Evolutionary conservation across 2,888 invertebrate genomes (phyloP), one percentile per base, ranked within the genome.

Genomic region (Xestoiulus laeticollis): DNA sequence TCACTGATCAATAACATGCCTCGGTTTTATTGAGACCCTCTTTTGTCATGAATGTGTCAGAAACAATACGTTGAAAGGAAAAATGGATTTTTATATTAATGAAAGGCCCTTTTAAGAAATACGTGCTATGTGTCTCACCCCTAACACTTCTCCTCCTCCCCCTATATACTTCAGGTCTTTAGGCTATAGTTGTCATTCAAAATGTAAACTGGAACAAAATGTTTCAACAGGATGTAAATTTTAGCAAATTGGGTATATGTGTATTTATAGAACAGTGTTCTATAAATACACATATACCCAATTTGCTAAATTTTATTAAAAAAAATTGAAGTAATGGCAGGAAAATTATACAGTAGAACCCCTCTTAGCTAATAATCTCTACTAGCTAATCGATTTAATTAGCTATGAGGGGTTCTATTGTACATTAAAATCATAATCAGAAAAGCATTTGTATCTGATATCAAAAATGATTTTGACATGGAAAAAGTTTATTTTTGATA

Each of bases 1-100:
- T n/a, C n/a, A 78, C 78, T 78, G 78, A 78, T 78, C 78, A 78
- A 78, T 78, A 78, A 78, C 78, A 78, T 78, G 78, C 78, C 78
- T 78, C 78, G 30, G 78, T 78, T 78, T 78, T 78, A 78, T 78
- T 78, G 78, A 78, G 78, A 26, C 78, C 30, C 26, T 30, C 78
- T 78, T n/a, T 78, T 78, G 78, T 78, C 78, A 78, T 26, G 78
- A 30, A 78, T 16, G 78, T 78, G 78, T 78, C 30, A 78, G 78
- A 78, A 78, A 78, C 78, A 78, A 78, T 78, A 3, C 78, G 78
- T 16, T 16, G 78, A 30, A 16, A 16, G 16, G 30, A 78, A 78
- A 59, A 78, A 78, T 78, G 78, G 30, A 78, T 78, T 78, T n/a
- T 78, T 32, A 30, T 78, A 78, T 78, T 78, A 78, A 78, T 78